Evolutionary conservation across 1,140 invertebrate species (phyloP), one percentile per base, ranked within the genome.

Genomic region (Armadillidium nasatum): DNA sequence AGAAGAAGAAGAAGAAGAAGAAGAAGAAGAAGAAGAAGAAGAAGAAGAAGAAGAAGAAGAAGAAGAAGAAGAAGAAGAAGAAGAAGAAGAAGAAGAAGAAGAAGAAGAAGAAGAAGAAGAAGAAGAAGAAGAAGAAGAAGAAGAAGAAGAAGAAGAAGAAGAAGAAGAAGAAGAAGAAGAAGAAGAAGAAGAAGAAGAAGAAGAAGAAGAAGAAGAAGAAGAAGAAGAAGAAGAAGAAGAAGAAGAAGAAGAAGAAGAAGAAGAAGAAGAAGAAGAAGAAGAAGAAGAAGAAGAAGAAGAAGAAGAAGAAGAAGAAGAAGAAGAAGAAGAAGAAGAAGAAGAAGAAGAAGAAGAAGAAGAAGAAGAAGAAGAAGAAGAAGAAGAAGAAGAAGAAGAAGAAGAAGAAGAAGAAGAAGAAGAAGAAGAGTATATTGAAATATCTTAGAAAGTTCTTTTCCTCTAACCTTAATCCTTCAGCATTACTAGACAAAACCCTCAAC

Each of bases 351-450:
- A 66, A 21, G 21, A 21, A 66, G 60, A 66, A 21, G 21, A 21
- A 66, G 68, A 70, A 21, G 21, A 21, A 70, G 68, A 70, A 21
- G 21, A 21, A 70, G 68, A 70, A 21, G 21, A 21, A 70, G 68
- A 70, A 21, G 21, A 21, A 70, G 68, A 70, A 21, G 21, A 19
- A 70, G 68, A 70, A 44, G 33, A 11, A 72, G 71, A 43, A 21
- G 33, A 13, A 44, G 71, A 43, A 15, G 19, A 13, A 70, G 68
- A 70, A 21, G 21, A 21, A 70, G 68, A 70, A 21, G 21, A 21
- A 33, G 33, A 33, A 33, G 33, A 33, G n/a, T n/a, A n/a, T n/a
- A n/a, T n/a, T n/a, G n/a, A n/a, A n/a, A n/a, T n/a, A n/a, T n/a
- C n/a, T n/a, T n/a, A n/a, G n/a, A n/a, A n/a, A n/a, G n/a, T n/a